Base-by-base conservation (phyloP, 2,113 vertebrate genomes). In the Meles meles region DNA sequence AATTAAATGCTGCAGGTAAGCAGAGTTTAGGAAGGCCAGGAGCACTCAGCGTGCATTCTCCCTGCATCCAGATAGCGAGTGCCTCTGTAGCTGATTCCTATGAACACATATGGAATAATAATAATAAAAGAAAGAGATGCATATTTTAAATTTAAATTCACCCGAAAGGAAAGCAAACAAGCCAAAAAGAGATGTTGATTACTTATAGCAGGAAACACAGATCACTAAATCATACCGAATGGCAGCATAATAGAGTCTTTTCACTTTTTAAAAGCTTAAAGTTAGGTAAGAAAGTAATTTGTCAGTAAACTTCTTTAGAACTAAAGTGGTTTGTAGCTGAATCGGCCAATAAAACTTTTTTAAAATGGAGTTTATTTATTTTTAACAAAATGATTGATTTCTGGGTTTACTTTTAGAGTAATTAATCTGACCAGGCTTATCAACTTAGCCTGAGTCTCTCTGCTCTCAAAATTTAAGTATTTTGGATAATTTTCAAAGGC, bases 371-470 rank as follows among this genome's bases (percentile, higher is more conserved):
- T 37, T 96, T 44, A 96, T 96, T 96, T 93, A 93, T 97, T 97
- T 97, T 96, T 88, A 94, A 95, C 61, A 94, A 85, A 93, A 96
- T 97, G 88, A 97, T 97, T 96, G 96, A 98, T 96, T 97, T 96
- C 69, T 72, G 39, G 29, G 37, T 85, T 96, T 96, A 88, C 69
- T 96, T 96, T 94, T 79, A 92, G 79, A 85, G 57, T 96, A 96
- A 96, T 97, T 97, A 97, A 98, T 96, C 94, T 97, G 69, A 90
- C 44, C 20, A 69, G 80, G 44, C 2, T 96, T 98, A 97, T 93
- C 95, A 96, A 37, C 6, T 96, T 97, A 96, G 71, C 59, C 59
- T 42, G 37, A 31, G 6, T 85, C 25, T 85, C n/a, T 37, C 34
- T 85, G 57, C 20, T 95, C 31, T 96, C 84, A 67, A 95, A 96